Conservation (phyloP, 30 jellyfish, hydroid and myxozoan species). For the Hydractinia echinata region DNA sequence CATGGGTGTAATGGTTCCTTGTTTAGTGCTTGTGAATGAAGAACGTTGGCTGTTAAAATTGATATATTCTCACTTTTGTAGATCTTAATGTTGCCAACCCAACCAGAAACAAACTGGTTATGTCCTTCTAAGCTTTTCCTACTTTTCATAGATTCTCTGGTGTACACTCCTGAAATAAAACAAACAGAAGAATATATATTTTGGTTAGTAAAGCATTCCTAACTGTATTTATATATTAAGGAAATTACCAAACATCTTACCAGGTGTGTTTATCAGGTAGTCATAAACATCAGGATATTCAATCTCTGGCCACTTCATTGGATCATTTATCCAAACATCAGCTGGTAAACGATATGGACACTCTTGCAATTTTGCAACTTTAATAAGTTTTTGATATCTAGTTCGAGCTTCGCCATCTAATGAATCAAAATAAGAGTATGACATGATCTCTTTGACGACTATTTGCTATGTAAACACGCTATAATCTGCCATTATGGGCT, state of each 20-base stretch:
- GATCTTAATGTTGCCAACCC: slow-evolving; percentile 26
- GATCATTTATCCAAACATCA: slow-evolving; percentile 23
- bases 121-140: slow-evolving; percentile 40
- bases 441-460: too few species aligned
- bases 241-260: slow-evolving; percentile 2
- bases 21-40: too few species aligned
- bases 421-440: too few species aligned
- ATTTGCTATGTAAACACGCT: too few species aligned
- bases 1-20: slow-evolving; percentile 10
- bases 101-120: slow-evolving; percentile 48
- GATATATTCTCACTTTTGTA: neutral
- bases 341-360: slow-evolving; percentile 46
- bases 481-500: too few species aligned
- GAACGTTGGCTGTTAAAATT: neutral
- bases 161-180: slow-evolving; percentile 22
- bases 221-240: too few species aligned
- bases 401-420: slow-evolving; percentile 12
- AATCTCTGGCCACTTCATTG: slow-evolving; percentile 25
- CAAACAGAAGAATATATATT: too few species aligned
- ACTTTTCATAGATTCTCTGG: slow-evolving; percentile 45
- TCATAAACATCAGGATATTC: slow-evolving; percentile 47
- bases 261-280: slow-evolving; percentile 34
- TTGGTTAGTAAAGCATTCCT: neutral
- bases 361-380: neutral
- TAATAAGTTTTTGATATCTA: neutral